Conservation (phyloP, 2,888 invertebrate species). For the Leptinotarsa peninsularis region DNA sequence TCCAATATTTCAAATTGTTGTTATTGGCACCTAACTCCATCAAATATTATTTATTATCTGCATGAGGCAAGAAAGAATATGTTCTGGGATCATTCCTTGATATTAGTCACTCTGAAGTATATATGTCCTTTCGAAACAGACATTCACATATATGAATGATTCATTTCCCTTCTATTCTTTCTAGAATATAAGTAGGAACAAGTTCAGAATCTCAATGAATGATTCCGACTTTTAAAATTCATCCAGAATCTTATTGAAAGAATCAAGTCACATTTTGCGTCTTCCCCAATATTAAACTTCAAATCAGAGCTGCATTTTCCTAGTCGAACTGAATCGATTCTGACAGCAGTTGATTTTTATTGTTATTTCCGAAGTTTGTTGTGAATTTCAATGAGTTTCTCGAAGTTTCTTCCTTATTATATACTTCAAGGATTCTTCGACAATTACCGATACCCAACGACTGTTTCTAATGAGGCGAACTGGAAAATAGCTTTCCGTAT, state of each 20-base stretch:
- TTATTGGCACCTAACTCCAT: too few species aligned
- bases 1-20: too few species aligned
- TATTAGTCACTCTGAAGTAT: too few species aligned
- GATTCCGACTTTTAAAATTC: background rate
- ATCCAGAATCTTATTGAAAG: background rate
- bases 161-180: background rate
- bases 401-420: conserved; percentile 2
- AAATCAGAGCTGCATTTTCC: conserved; percentile 20
- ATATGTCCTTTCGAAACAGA: too few species aligned
- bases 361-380: conserved; percentile 60
- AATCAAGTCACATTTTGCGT: background rate
- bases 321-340: conserved; percentile 55
- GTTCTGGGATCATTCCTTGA: too few species aligned
- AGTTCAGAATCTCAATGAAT: background rate
- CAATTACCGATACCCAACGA: conserved; percentile 24
- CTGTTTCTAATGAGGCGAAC: conserved; percentile 13
- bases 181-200: background rate
- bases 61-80: too few species aligned
- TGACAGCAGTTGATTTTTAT: conserved; percentile 61
- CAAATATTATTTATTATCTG: too few species aligned
- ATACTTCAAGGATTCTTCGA: conserved; percentile 22
- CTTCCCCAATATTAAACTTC: conserved; percentile 21
- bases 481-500: conserved; percentile 22
- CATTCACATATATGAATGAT: background rate
- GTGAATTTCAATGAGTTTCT: conserved; percentile 59